Evolutionary conservation across 2,113 vertebrate genomes (phyloP), one percentile per base, ranked within the genome.

Genomic region (Pomatorhinus ruficollis): DNA sequence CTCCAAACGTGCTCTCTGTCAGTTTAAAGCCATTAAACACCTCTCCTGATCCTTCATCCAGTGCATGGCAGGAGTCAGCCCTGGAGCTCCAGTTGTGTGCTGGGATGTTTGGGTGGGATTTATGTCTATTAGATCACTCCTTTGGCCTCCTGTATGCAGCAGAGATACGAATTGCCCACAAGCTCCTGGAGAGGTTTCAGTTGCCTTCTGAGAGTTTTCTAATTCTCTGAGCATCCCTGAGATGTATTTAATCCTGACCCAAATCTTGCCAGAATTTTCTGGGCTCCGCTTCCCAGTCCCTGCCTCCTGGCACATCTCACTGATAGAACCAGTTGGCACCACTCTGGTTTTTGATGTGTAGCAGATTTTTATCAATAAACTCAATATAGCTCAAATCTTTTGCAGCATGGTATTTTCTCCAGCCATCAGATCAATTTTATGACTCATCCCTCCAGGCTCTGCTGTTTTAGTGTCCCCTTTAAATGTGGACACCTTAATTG

Each of bases 51-150:
- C 42, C 69, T 72, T 65, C 17, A 12, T n/a, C 3, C 3, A 16
- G 37, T 49, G 30, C 6, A 6, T 35, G 47, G 35, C 53, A 47
- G 44, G 20, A 45, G 5, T 44, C 21, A 39, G 27, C 44, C 45
- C 52, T 1, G 2, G 25, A 59, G 71, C 68, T 50, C 59, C 35
- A 15, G 35, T 52, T 53, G 16, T 10, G 56, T 2, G 1, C 42
- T 61, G 68, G 54, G 63, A 21, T 49, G 1, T 47, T 69, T 19
- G 13, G 14, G 10, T 71, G 47, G 33, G 40, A n/a, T 84, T 84
- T 71, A 22, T 39, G 52, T 17, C 56, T 42, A 0, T 68, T 18
- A 11, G 30, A 40, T 79, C 42, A 6, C 0, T 3, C 15, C 1
- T 40, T 76, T 57, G 31, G 18, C 40, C 28, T 76, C 24, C 25